Evolutionary conservation across 2,888 invertebrate species (phyloP), one percentile per base, ranked within the genome.

Genomic region (Apantesis nais): DNA sequence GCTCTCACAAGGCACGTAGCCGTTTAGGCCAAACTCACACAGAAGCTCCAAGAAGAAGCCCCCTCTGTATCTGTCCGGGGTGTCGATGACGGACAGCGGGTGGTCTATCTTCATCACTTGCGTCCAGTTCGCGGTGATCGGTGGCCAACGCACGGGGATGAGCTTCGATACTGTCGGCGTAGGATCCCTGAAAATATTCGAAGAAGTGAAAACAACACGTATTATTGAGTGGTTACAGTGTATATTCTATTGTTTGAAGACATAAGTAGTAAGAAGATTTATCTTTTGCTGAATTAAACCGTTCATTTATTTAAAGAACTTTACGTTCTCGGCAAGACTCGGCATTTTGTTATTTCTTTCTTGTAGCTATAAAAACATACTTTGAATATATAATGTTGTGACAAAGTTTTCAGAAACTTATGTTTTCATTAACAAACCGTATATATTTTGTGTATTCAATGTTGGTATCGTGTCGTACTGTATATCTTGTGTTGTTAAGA

Each of bases 1-100:
- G 67, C 89, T 89, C 1, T 90, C 86, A 70, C 94, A 95, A 0
- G 94, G 94, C 74, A 93, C 94, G 72, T 89, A 90, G 0, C 94
- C 94, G 0, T 73, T 72, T 37, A 79, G 85, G 0, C 94, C 94
- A 73, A 92, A 86, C n/a, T 84, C 80, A 74, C 94, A 94, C 58
- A 95, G 84, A 65, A 93, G 71, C 5, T 77, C 73, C 16, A 80
- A 75, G 77, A 90, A 89, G 81, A 90, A 88, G 58, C 78, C 75
- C 0, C 89, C 89, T 29, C 79, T 78, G 69, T 80, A 79, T 22
- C 73, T 73, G 0, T 72, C 72, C 0, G 89, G 86, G 0, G 83
- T 76, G n/a, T 81, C 78, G 44, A 80, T 71, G 19, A 91, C 80
- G 0, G 79, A 65, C 68, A 90, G 80, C 58, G 75, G 73, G 7